These are phyloP conservation scores for Lycocerus yunnanus DNA, from an alignment of 2,888 invertebrate species.

Conservation along the genomic window DNA sequence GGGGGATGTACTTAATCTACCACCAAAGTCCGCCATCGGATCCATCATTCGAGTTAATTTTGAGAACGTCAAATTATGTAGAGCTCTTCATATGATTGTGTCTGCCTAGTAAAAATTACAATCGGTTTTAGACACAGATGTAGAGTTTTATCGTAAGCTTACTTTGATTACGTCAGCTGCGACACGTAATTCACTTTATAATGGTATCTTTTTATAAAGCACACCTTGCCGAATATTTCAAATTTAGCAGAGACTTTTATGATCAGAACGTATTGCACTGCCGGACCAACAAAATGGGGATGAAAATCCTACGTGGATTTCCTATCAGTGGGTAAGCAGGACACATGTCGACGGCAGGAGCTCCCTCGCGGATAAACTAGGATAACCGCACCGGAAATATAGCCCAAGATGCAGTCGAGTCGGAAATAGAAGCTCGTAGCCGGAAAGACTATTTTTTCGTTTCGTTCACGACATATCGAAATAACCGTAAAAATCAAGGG, in stretches of 20 bases:
- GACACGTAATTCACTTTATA: constrained; percentile 17
- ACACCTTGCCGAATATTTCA: constrained; percentile 37
- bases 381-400: constrained; percentile 64
- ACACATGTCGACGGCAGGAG: constrained; percentile 62
- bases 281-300: constrained; percentile 41
- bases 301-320: constrained; percentile 48
- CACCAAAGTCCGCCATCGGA: constrained; percentile 7
- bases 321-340: constrained; percentile 56
- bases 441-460: constrained; percentile 61
- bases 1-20: constrained; percentile 8
- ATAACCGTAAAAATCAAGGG: constrained; percentile 44
- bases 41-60: constrained; percentile 4
- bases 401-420: constrained; percentile 53
- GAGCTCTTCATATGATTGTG: constrained; percentile 7
- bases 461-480: constrained; percentile 49
- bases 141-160: constrained; percentile 15
- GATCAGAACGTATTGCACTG: constrained; percentile 45
- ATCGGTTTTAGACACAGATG: constrained; percentile 11
- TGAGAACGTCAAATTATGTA: not conserved
- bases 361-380: constrained; percentile 63
- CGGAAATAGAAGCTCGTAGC: constrained; percentile 63
- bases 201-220: constrained; percentile 5
- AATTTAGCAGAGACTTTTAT: constrained; percentile 43
- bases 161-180: constrained; percentile 21
- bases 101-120: constrained; percentile 3